Base-by-base conservation (phyloP, 2,797 vertebrate genomes). In the Cryptoprocta ferox region DNA sequence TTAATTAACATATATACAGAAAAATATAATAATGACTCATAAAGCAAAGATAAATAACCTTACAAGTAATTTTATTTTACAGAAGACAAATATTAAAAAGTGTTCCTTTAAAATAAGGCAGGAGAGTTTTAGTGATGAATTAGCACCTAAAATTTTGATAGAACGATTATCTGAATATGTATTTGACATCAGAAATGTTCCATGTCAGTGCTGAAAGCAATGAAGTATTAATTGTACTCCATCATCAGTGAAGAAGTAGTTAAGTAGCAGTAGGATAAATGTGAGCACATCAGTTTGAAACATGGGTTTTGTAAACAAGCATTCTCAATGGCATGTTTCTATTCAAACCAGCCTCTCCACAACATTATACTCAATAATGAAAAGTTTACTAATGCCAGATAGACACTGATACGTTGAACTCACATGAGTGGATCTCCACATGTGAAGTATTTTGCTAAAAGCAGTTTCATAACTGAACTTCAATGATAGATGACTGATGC, bases 301-400 rank as follows among this genome's bases (percentile, higher is more conserved):
- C 12, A 53, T 71, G n/a, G 2, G 12, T 91, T 96, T 88, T 70
- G 50, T 96, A 95, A 95, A 85, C 56, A 96, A 83, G 10, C 16
- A 93, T 93, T 91, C 93, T 82, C 68, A 80, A 15, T 80, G 4
- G n/a, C 63, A 14, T 30, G 8, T 48, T 4, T 7, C 3, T 94
- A 30, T 90, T 73, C 35, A 79, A 79, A 42, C 2, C 7, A 78
- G 5, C 0, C 0, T 93, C 19, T 79, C 37, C 32, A 63, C 1
- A 48, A 16, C 24, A 2, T 59, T 66, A 28, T 21, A 32, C 4
- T 66, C 61, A 76, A 37, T 53, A 86, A 80, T 26, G 21, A 1
- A 19, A 82, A 39, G 0, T 81, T 61, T 70, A 61, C 1, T 28
- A n/a, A 82, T 71, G 1, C 14, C 26, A 9, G 7, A 37, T 37